phyloP scores from a whole-genome alignment of 2,797 vertebrate species.

The Anguilla pacifica region DNA sequence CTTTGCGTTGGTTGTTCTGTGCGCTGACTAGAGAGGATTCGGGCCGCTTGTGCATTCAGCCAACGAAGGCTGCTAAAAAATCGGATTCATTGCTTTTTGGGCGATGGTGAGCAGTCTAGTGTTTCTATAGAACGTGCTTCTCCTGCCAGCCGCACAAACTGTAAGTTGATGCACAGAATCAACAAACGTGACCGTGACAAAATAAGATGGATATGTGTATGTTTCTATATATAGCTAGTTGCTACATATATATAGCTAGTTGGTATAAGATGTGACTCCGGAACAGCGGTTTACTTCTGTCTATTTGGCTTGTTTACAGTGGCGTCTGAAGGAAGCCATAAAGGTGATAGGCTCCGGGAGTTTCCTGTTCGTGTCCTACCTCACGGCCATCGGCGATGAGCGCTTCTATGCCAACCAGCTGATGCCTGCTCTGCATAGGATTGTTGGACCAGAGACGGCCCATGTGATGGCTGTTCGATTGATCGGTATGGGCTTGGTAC shows the following conservation, averaged over 20 bases:
- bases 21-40: too few species aligned
- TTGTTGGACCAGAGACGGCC: conserved; percentile 81
- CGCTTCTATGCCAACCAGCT: conserved; percentile 78
- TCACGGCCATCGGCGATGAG: conserved; percentile 82
- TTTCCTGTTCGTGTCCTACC: conserved; percentile 80
- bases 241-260: too few species aligned
- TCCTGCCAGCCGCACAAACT: neutral
- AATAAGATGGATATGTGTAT: too few species aligned
- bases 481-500: conserved; percentile 77
- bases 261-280: too few species aligned
- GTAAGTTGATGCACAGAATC: neutral
- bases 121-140: too few species aligned
- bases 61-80: too few species aligned
- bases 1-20: too few species aligned
- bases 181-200: neutral
- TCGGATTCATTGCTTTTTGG: too few species aligned
- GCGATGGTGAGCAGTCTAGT: too few species aligned
- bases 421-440: conserved; percentile 82
- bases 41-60: too few species aligned
- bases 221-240: too few species aligned
- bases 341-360: conserved; percentile 81
- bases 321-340: conserved; percentile 75
- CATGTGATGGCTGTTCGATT: conserved; percentile 80
- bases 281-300: neutral
- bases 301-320: conserved; percentile 62